These are phyloP conservation scores for Pseudachorutes palmiensis DNA, from an alignment of 1,140 invertebrate species.

Conservation along the genomic window DNA sequence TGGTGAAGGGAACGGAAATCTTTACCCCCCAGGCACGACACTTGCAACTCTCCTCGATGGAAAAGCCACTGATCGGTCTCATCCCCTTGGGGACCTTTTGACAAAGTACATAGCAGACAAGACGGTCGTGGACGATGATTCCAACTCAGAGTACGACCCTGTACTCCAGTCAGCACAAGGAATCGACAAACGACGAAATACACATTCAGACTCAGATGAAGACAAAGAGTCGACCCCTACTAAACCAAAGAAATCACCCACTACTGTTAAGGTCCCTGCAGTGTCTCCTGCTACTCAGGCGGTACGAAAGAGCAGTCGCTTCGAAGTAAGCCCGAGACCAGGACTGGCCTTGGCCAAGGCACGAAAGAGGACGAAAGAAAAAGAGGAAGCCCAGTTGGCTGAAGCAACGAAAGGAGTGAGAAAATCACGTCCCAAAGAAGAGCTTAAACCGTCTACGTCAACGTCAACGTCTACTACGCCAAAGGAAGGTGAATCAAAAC, in stretches of 20 bases:
- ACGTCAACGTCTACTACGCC: no score
- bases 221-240: neutral
- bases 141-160: slow-evolving; percentile 7
- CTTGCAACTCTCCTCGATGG: neutral
- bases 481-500: no score
- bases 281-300: neutral
- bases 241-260: neutral
- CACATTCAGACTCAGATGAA: neutral
- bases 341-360: neutral
- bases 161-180: neutral
- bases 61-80: neutral
- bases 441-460: no score
- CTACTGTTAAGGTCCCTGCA: no score
- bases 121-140: neutral
- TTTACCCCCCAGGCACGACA: neutral
- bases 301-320: neutral
- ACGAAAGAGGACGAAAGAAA: neutral
- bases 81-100: neutral
- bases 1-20: neutral
- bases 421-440: no score
- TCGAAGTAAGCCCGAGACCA: neutral
- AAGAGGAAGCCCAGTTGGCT: neutral
- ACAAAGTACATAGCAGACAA: slow-evolving; percentile 1
- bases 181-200: neutral
- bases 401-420: no score